A percentile compares a stretch with the other conserved stretches of the same genome.
These are phyloP conservation scores for Strigops habroptila DNA, from an alignment of 2,113 vertebrate species.

Conservation along the genomic window DNA sequence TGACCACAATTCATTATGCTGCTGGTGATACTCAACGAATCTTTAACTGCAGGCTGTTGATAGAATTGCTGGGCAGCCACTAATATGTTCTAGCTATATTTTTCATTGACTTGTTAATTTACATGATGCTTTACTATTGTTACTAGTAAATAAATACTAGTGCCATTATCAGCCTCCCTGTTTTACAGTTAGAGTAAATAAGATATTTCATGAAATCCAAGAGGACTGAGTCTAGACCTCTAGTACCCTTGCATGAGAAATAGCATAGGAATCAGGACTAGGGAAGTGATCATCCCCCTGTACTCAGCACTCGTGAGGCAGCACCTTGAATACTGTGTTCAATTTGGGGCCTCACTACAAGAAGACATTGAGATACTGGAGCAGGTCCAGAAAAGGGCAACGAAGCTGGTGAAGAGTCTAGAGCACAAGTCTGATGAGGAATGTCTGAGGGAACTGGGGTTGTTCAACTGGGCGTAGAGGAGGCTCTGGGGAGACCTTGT, in stretches of 20 bases:
- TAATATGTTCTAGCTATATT: background rate
- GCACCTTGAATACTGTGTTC: background rate
- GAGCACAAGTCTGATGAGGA: background rate
- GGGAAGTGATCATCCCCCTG: background rate
- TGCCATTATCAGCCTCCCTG: background rate
- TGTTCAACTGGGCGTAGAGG: background rate
- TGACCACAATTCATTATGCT: background rate
- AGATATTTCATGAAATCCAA: background rate
- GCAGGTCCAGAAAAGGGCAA: background rate
- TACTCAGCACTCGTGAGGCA: background rate
- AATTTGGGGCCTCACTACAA: background rate
- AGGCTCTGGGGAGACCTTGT: rapidly evolving
- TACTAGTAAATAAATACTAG: background rate
- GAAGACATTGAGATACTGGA: background rate
- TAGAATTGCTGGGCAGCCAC: background rate
- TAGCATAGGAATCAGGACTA: background rate
- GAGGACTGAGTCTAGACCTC: background rate
- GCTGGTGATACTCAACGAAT: background rate
- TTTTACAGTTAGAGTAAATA: background rate
- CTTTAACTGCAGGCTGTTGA: background rate
- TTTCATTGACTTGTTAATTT: background rate
- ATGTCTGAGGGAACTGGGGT: background rate
- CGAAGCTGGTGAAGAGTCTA: rapidly evolving
- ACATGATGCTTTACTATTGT: background rate
- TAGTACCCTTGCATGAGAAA: background rate